phyloP scores from a whole-genome alignment of 2,797 vertebrate genomes.

The Coluber constrictor region DNA sequence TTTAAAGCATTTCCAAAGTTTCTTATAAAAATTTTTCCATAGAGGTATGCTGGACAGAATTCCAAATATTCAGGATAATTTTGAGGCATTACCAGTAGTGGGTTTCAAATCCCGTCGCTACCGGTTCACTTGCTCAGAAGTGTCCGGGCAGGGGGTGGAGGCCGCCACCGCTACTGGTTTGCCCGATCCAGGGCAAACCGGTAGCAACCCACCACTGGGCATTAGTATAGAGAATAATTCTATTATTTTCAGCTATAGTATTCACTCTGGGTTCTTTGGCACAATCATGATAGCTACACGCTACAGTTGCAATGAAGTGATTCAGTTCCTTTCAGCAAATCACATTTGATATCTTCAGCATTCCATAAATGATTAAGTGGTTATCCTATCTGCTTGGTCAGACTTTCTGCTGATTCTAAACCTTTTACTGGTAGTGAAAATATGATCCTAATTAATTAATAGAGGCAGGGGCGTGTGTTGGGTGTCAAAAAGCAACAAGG shows the following conservation, averaged over 20 bases:
- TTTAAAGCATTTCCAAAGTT: neutral
- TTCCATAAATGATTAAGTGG: neutral
- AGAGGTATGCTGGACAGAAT: neutral
- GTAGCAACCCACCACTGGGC: too few relatives aligned
- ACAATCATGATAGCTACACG: neutral
- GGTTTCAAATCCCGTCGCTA: too few relatives aligned
- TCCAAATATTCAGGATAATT: neutral
- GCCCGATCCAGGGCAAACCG: too few relatives aligned
- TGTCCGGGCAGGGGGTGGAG: too few relatives aligned
- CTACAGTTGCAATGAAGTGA: neutral
- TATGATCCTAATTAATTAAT: neutral
- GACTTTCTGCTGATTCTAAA: neutral
- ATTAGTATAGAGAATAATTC: neutral
- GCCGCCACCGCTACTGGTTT: too few relatives aligned
- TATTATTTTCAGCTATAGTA: neutral
- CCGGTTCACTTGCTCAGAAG: too few relatives aligned
- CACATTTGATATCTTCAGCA: neutral
- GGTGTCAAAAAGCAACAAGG: neutral
- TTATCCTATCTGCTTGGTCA: neutral
- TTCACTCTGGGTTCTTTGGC: neutral
- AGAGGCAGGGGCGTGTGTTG: neutral
- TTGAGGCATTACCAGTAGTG: neutral
- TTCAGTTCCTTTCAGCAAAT: neutral
- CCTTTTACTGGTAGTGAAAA: neutral
- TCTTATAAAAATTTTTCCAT: neutral